phyloP scores from a whole-genome alignment of 2,888 invertebrate species.

The Trachelus tabidus region DNA sequence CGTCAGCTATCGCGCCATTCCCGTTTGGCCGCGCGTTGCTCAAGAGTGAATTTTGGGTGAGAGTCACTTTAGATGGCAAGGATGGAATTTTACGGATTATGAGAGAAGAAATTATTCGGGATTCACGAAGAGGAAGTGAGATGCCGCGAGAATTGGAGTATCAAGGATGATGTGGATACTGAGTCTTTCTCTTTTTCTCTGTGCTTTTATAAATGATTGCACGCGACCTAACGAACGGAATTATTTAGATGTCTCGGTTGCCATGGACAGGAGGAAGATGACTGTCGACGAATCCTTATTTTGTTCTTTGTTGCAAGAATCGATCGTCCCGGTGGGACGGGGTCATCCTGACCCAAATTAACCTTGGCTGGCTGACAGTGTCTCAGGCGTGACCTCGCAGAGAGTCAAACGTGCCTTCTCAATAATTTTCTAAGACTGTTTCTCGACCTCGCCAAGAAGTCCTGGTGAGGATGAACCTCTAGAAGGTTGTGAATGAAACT shows the following conservation, averaged over 20 bases:
- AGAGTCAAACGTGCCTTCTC: not conserved
- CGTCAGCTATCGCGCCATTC: not conserved
- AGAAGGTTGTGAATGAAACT: not conserved
- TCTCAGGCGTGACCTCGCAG: not conserved
- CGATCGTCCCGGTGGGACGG: conserved; percentile 12
- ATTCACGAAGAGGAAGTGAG: not conserved
- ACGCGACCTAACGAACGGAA: conserved; percentile 32
- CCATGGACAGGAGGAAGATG: conserved; percentile 24
- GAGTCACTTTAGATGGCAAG: not conserved
- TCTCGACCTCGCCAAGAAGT: not conserved
- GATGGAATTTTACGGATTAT: not conserved
- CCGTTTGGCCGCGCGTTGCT: not conserved
- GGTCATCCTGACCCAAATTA: conserved; percentile 34
- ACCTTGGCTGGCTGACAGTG: conserved; percentile 22
- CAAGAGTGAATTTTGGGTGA: not conserved
- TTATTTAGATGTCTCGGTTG: conserved; percentile 43
- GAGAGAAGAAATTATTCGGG: not conserved
- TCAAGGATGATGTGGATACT: not conserved
- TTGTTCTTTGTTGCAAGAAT: not conserved
- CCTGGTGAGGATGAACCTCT: not conserved
- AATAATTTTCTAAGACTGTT: not conserved
- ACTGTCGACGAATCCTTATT: not conserved
- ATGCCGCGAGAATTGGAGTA: not conserved
- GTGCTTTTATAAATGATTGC: conserved; percentile 41
- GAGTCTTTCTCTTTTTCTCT: not conserved